phyloP scores from a whole-genome alignment of 2,797 vertebrate species.

The Chloroceryle inda region DNA sequence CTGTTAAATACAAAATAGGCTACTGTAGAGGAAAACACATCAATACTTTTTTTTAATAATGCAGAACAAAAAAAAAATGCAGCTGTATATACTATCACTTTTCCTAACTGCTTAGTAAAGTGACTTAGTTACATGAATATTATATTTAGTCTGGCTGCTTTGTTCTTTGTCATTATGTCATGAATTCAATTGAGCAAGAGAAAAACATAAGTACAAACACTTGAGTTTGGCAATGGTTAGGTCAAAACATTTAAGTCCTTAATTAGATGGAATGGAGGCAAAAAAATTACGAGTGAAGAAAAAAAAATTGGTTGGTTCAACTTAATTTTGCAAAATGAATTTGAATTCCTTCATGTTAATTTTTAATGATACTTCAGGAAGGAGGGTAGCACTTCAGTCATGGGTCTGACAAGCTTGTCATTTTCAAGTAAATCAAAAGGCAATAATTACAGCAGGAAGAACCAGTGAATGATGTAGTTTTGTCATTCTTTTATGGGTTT shows the following conservation, averaged over 20 bases:
- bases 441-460: slow-evolving; percentile 77
- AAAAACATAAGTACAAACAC: slow-evolving; percentile 76
- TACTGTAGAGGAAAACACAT: neutral
- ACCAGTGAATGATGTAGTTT: slow-evolving; percentile 80
- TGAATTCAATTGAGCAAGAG: slow-evolving; percentile 73
- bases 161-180: slow-evolving; percentile 59
- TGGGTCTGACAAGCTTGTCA: slow-evolving; percentile 79
- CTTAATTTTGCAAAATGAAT: slow-evolving; percentile 75
- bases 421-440: slow-evolving; percentile 86
- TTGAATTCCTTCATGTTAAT: slow-evolving; percentile 77
- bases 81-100: neutral
- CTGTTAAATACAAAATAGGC: neutral
- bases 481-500: slow-evolving; percentile 80
- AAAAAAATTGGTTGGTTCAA: slow-evolving; percentile 34
- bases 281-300: slow-evolving; percentile 40
- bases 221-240: slow-evolving; percentile 72
- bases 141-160: slow-evolving; percentile 59
- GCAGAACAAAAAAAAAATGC: neutral
- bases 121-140: slow-evolving; percentile 50
- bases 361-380: slow-evolving; percentile 78
- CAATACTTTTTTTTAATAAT: neutral
- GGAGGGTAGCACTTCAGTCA: slow-evolving; percentile 72
- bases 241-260: slow-evolving; percentile 81
- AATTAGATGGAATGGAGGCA: slow-evolving; percentile 68
- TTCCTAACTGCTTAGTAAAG: slow-evolving; percentile 35